Evolutionary conservation across 2,113 vertebrate species (phyloP).

Genomic region (Hypanus sabinus): DNA sequence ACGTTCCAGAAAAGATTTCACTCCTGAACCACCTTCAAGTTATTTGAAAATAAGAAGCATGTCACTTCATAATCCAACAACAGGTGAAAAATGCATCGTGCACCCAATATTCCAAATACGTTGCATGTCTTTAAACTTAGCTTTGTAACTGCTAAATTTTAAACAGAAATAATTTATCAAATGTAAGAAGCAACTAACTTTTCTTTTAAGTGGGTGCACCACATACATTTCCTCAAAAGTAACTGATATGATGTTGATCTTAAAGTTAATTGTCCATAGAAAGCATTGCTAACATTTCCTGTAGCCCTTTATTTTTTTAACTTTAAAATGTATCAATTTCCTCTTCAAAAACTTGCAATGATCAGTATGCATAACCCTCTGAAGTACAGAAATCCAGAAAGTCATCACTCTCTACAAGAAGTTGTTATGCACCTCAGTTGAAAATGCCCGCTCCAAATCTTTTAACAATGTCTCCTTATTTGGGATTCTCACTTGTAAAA

Average conservation of each 20-base stretch:
- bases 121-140: not conserved
- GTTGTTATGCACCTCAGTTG: no score
- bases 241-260: not conserved
- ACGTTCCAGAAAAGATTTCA: slow-evolving; percentile 84
- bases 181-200: not conserved
- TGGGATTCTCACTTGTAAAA: no score
- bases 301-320: no score
- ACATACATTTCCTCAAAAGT: not conserved
- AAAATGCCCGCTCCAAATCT: no score
- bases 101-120: not conserved
- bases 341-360: no score
- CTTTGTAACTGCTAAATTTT: not conserved
- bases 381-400: no score
- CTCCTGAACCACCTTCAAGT: slow-evolving; percentile 57
- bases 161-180: not conserved
- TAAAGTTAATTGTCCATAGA: not conserved
- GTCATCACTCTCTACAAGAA: no score
- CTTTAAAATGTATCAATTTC: no score
- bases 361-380: no score
- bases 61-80: not conserved
- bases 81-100: not conserved
- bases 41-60: not conserved
- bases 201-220: not conserved
- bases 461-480: no score
- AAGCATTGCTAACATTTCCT: not conserved